A percentile compares a stretch with the other conserved stretches of the same genome.
Conservation (phyloP, 2,888 invertebrate genomes). For the Seira ritae region DNA sequence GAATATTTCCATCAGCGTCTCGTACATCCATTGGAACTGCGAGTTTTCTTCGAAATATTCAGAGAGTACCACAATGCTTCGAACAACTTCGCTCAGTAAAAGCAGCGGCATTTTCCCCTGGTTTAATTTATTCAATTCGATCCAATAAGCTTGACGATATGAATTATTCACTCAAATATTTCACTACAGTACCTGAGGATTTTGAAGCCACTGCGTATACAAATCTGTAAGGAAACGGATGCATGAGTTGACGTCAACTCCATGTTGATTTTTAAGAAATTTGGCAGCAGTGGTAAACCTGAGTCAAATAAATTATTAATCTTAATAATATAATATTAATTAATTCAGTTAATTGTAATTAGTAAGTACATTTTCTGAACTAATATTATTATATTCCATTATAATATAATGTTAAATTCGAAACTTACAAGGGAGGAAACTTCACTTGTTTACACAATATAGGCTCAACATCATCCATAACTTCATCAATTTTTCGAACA, state of each 20-base stretch:
- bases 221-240: conserved; percentile 93
- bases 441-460: conserved; percentile 61
- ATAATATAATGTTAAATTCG: too few species aligned
- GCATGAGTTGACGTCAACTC: conserved; percentile 94
- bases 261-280: conserved; percentile 77
- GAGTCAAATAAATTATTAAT: conserved; percentile 21
- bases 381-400: too few species aligned
- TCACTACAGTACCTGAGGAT: conserved; percentile 76
- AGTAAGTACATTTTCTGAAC: too few species aligned
- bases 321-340: neutral
- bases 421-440: conserved; percentile 65
- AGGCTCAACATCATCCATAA: conserved; percentile 66
- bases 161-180: neutral
- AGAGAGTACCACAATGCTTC: conserved; percentile 84
- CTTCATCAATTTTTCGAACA: conserved; percentile 62
- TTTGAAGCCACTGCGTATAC: conserved; percentile 85
- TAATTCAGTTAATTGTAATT: neutral
- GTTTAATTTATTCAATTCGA: too few species aligned
- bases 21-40: conserved; percentile 88
- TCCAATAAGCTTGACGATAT: neutral
- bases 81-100: conserved; percentile 74
- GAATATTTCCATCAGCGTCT: conserved; percentile 81
- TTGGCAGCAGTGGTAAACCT: conserved; percentile 72
- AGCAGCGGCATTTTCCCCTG: conserved; percentile 75
- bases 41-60: conserved; percentile 85